phyloP scores from a whole-genome alignment of 2,797 vertebrate genomes.

The Erethizon dorsatum region DNA sequence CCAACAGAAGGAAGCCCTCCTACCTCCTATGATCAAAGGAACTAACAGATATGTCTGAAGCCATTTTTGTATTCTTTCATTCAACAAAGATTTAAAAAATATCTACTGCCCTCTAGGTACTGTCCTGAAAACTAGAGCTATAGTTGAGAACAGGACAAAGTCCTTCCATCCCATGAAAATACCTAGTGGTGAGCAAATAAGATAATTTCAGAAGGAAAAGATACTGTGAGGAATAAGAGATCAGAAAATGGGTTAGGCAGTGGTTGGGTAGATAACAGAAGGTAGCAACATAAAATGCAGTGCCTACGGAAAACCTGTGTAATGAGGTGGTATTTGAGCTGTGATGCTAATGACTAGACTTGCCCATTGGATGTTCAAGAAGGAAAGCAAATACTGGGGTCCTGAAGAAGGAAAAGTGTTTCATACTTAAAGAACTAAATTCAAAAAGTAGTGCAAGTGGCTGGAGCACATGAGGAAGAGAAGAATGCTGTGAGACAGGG shows the following conservation, averaged over 20 bases:
- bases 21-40: not conserved
- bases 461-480: not conserved
- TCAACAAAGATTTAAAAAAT: slow-evolving; percentile 55
- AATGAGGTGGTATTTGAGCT: not conserved
- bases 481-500: not conserved
- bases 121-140: not conserved
- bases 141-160: not conserved
- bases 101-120: not conserved
- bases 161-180: not conserved
- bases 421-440: not conserved
- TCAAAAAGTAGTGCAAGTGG: not conserved
- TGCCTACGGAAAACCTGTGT: not conserved
- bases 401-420: not conserved
- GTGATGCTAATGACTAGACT: not conserved
- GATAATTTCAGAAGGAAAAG: not conserved
- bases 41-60: not conserved
- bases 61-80: slow-evolving; percentile 6
- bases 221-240: not conserved
- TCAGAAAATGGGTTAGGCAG: not conserved
- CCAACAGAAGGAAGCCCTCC: not conserved
- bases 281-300: not conserved
- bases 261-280: not conserved
- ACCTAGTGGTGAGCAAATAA: not conserved
- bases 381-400: not conserved
- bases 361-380: not conserved